Conservation (phyloP, 2,888 invertebrate species). For the Silvanus unidentatus region DNA sequence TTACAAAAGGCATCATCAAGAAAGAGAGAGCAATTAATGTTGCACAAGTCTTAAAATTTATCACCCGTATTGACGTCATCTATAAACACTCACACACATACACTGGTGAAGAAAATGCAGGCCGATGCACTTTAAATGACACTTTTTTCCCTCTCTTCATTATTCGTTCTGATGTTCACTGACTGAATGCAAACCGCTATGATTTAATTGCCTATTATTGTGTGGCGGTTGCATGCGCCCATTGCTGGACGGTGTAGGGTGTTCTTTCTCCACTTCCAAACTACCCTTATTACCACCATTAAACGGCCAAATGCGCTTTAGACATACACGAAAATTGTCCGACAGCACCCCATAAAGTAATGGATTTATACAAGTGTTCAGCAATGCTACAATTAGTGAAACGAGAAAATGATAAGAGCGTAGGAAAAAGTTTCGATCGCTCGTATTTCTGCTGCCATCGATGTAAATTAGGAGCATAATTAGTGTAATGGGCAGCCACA, state of each 20-base stretch:
- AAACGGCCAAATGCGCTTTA: conserved; percentile 42
- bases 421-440: conserved; percentile 50
- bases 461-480: conserved; percentile 52
- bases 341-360: conserved; percentile 52
- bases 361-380: conserved; percentile 54
- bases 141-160: too few relatives aligned
- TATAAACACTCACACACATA: too few relatives aligned
- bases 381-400: conserved; percentile 48
- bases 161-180: conserved; percentile 8
- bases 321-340: conserved; percentile 50
- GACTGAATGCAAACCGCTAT: background rate
- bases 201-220: background rate
- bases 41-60: conserved; percentile 1
- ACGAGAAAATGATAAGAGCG: conserved; percentile 51
- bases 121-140: background rate
- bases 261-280: conserved; percentile 22
- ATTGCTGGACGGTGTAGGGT: conserved; percentile 35
- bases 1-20: too few relatives aligned
- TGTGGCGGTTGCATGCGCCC: conserved; percentile 8
- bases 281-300: conserved; percentile 9
- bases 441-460: conserved; percentile 49
- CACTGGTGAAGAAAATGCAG: background rate
- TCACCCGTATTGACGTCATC: conserved; percentile 1
- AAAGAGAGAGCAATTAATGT: too few relatives aligned
- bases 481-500: conserved; percentile 54